A percentile compares a stretch with the other conserved stretches of the same genome.
Conservation (phyloP, 2,888 invertebrate species). For the Drosophila algonquin region DNA sequence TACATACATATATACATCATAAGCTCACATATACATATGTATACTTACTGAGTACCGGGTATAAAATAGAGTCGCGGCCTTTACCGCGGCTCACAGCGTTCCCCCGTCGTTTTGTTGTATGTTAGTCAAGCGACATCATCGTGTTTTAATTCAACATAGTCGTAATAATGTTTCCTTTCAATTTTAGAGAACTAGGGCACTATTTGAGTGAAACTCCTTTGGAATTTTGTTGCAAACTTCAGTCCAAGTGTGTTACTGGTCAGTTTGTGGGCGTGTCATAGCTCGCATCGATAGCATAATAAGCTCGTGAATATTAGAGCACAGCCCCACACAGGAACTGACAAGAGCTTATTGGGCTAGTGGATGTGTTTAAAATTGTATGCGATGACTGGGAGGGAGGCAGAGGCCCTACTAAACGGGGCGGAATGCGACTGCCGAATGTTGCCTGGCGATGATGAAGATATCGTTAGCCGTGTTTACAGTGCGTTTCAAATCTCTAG, state of each 20-base stretch:
- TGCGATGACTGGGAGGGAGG: slow-evolving; percentile 4
- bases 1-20: no score
- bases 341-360: not conserved
- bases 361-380: slow-evolving; percentile 24
- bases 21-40: no score
- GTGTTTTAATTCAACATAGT: no score
- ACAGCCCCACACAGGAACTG: not conserved
- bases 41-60: no score
- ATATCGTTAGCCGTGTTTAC: not conserved
- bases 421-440: not conserved
- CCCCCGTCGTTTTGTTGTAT: no score
- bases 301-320: slow-evolving; percentile 9
- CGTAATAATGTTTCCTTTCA: no score
- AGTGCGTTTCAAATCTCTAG: not conserved
- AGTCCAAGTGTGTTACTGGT: not conserved
- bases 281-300: slow-evolving; percentile 23
- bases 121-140: no score
- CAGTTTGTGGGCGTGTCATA: slow-evolving; percentile 8
- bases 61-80: no score
- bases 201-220: no score
- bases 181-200: no score
- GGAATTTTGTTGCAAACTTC: no score
- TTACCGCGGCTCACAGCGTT: no score
- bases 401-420: not conserved
- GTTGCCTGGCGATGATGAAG: not conserved